phyloP scores from a whole-genome alignment of 2,797 vertebrate genomes.

The Lagorchestes hirsutus region DNA sequence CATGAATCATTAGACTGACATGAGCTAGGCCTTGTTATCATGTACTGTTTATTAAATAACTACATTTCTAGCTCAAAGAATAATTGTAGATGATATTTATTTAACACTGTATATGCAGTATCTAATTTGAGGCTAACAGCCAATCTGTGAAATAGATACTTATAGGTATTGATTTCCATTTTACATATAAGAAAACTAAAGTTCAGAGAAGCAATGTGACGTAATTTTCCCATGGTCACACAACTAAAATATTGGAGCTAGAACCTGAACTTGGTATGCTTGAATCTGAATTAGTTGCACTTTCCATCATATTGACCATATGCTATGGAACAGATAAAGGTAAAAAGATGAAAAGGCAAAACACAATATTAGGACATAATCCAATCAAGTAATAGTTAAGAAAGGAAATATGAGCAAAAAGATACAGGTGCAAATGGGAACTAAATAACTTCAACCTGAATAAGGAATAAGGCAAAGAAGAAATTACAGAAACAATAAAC shows the following conservation, averaged over 20 bases:
- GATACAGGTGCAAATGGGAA: not conserved
- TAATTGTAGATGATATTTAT: not conserved
- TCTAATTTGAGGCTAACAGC: not conserved
- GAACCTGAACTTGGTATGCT: not conserved
- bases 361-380: not conserved
- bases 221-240: not conserved
- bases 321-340: not conserved
- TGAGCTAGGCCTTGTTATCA: not conserved
- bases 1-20: not conserved
- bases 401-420: not conserved
- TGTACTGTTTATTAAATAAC: not conserved
- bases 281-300: not conserved
- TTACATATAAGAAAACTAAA: not conserved
- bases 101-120: not conserved
- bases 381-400: not conserved
- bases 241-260: not conserved
- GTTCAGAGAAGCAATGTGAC: not conserved
- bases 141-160: not conserved
- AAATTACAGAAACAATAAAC: not conserved
- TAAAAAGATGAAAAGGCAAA: not conserved
- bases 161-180: not conserved
- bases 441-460: not conserved
- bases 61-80: not conserved
- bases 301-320: not conserved
- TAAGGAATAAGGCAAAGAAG: not conserved